Percentiles rank a stretch among this genome's conserved stretches.
These are phyloP conservation scores for Oreochromis niloticus DNA, from an alignment of 2,113 vertebrate genomes.

Conservation along the genomic window DNA sequence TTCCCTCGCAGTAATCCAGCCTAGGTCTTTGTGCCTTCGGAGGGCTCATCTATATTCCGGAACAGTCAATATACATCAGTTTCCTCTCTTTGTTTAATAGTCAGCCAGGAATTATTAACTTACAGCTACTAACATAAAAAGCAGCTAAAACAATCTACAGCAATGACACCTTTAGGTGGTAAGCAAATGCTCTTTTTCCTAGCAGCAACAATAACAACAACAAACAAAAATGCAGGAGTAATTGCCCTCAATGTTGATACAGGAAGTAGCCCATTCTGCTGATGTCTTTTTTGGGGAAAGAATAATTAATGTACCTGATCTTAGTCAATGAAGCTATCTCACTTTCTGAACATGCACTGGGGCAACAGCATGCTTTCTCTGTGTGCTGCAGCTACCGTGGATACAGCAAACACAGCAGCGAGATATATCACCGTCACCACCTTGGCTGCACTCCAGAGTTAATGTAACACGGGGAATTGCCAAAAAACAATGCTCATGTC, in stretches of 20 bases:
- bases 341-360: not conserved
- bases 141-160: not conserved
- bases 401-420: constrained; percentile 55
- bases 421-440: constrained; percentile 50
- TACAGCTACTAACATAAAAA: not conserved
- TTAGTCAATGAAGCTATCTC: not conserved
- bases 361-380: constrained; percentile 15
- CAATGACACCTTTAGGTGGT: not conserved
- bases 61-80: constrained; percentile 38
- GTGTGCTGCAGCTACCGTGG: constrained; percentile 32
- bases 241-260: not conserved
- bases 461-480: constrained; percentile 51
- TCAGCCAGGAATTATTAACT: constrained; percentile 21
- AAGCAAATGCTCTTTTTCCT: not conserved
- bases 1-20: constrained; percentile 22
- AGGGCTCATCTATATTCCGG: constrained; percentile 25
- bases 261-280: not conserved
- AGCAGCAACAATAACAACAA: not conserved
- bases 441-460: constrained; percentile 52
- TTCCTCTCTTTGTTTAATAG: constrained; percentile 8
- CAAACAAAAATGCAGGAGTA: not conserved
- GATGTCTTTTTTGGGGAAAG: not conserved
- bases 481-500: constrained; percentile 57
- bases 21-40: constrained; percentile 9
- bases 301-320: constrained; percentile 32